Conservation (phyloP, 1,140 invertebrate genomes). For the Dreissena polymorpha region DNA sequence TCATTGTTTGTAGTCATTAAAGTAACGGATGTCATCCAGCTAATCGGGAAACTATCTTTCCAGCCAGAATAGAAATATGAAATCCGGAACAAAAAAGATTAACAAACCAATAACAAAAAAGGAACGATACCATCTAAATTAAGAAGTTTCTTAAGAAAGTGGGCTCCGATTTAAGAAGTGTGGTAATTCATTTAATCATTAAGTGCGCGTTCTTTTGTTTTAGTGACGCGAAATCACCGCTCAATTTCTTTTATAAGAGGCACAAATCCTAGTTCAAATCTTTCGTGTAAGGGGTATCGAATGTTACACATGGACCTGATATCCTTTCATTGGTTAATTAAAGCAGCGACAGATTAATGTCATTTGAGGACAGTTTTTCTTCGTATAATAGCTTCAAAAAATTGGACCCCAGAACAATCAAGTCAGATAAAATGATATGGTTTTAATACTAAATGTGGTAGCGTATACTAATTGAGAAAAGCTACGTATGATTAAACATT, state of each 20-base stretch:
- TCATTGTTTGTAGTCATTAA: background rate
- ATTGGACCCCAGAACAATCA: conserved; percentile 37
- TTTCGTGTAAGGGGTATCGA: conserved; percentile 34
- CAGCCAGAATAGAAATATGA: too few species aligned
- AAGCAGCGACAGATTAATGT: conserved; percentile 33
- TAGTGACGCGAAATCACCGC: background rate
- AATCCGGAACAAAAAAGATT: background rate
- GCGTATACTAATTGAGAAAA: background rate
- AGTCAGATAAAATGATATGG: conserved; percentile 48
- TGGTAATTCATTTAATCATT: conserved; percentile 46
- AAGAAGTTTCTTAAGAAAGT: conserved; percentile 30
- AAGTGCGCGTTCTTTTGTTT: conserved; percentile 25
- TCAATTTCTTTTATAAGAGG: background rate
- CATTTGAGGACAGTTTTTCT: conserved; percentile 36
- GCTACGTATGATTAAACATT: conserved; percentile 4
- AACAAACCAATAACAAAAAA: conserved; percentile 3
- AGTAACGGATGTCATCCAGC: background rate
- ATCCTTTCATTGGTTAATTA: conserved; percentile 48
- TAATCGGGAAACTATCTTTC: background rate
- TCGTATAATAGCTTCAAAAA: conserved; percentile 16
- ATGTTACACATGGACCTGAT: conserved; percentile 27
- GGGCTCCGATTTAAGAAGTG: conserved; percentile 12
- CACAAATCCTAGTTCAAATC: background rate
- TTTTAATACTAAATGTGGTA: conserved; percentile 20
- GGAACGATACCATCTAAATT: background rate